Evolutionary conservation across 1,140 invertebrate species (phyloP), one percentile per base, ranked within the genome.

Genomic region (Hylyphantes graminicola): DNA sequence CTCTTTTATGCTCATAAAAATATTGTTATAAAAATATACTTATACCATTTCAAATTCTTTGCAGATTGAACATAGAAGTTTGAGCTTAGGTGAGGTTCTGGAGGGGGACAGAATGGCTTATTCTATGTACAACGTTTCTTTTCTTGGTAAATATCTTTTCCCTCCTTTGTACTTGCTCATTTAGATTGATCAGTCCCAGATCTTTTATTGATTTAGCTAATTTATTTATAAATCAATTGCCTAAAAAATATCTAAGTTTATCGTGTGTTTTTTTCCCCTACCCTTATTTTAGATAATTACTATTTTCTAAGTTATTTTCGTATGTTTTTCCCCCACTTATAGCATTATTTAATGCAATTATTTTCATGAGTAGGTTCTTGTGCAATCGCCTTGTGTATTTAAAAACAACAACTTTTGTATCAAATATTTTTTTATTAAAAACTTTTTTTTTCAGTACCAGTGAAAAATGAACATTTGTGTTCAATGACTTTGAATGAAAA

Each of bases 71-170:
- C 91, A 91, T 86, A 91, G 91, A 84, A 90, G 89, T 82, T 86
- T 92, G 70, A 90, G 91, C 7, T 86, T 92, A n/a, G 91, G 91
- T 63, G 91, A 92, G 86, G 90, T 92, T 8, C 86, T 92, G 53
- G 91, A 92, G 89, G 91, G 91, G 54, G 91, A 92, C 85, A 87
- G 91, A 50, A 92, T 92, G 91, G 91, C 91, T 10, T 83, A 89
- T 55, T 92, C 91, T n/a, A 84, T 90, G 63, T 92, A 92, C 85
- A 87, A 90, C 9, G 89, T 92, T 17, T 88, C 88, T 50, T 92
- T 90, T 86, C 89, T 88, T 89, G 87, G 91, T 91, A 87, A 88
- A 87, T 88, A n/a, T 53, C 17, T 1, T 70, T 70, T 35, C 5
- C 35, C 35, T 5, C 35, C 35, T 35, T 35, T 35, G 5, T 35